phyloP scores from a whole-genome alignment of 1,140 invertebrate species.

The Drepana arcuata region DNA sequence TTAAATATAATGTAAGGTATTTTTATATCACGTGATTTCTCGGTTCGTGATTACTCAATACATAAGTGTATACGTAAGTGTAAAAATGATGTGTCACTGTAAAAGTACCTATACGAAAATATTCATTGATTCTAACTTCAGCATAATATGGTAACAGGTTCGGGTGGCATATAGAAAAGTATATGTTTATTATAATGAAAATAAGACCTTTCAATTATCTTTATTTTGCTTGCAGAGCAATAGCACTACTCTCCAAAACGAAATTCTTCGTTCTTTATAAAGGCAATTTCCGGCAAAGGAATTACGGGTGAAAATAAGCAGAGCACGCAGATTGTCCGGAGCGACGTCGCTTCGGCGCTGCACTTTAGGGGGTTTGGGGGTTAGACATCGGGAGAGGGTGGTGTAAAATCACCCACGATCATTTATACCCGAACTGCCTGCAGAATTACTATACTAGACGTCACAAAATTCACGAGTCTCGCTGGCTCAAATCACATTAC shows the following conservation, averaged over 20 bases:
- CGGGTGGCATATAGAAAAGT: no score
- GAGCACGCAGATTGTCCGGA: conserved; percentile 68
- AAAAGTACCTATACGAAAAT: no score
- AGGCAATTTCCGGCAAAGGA: conserved; percentile 65
- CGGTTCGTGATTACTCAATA: no score
- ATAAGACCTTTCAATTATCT: conserved; percentile 15
- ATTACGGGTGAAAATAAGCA: conserved; percentile 68
- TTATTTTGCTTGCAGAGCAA: conserved; percentile 17
- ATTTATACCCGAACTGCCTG: conserved; percentile 70
- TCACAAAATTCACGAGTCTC: conserved; percentile 43
- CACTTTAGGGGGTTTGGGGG: conserved; percentile 46
- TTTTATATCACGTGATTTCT: no score
- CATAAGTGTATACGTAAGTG: no score
- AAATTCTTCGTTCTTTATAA: conserved; percentile 52
- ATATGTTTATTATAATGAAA: no score
- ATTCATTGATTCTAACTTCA: no score
- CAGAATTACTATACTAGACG: conserved; percentile 63
- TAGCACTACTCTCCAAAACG: conserved; percentile 24
- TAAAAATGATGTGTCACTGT: no score
- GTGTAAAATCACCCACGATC: conserved; percentile 69
- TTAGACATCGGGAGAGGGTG: conserved; percentile 43
- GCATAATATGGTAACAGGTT: no score
- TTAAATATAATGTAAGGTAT: no score
- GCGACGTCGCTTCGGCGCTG: conserved; percentile 54
- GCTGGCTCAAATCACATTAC: conserved; percentile 1